These are phyloP conservation scores for Phainopepla nitens DNA, from an alignment of 2,113 vertebrate species.

Conservation along the genomic window DNA sequence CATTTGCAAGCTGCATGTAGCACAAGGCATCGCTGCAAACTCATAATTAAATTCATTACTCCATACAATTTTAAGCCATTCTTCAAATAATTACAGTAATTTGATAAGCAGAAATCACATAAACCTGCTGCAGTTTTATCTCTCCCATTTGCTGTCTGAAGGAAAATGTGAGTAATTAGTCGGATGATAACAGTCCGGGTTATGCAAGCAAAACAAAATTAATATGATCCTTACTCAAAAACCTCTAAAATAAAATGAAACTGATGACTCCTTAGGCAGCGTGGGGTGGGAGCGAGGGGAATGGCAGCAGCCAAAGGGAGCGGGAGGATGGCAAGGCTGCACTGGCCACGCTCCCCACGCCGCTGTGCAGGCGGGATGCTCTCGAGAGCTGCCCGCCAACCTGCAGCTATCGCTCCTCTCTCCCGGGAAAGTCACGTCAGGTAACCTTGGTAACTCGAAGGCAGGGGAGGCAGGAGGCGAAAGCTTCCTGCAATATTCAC, in stretches of 20 bases:
- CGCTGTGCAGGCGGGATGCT: not conserved
- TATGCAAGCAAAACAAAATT: conserved; percentile 69
- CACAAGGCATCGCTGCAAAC: conserved; percentile 50
- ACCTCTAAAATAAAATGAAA: not conserved
- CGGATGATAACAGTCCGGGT: conserved; percentile 55
- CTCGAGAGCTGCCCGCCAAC: not conserved
- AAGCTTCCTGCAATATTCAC: conserved; percentile 56
- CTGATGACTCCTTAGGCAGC: not conserved
- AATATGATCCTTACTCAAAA: conserved; percentile 49
- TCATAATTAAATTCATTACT: conserved; percentile 69
- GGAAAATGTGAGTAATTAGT: conserved; percentile 67
- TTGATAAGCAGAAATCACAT: conserved; percentile 69
- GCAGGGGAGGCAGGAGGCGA: not conserved
- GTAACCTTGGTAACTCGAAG: conserved; percentile 67
- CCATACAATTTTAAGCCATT: conserved; percentile 68
- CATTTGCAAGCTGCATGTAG: conserved; percentile 29
- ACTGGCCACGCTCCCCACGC: not conserved
- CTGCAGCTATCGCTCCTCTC: conserved; percentile 19
- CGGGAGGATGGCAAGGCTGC: fast-evolving
- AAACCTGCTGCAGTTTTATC: conserved; percentile 69
- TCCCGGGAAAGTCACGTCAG: conserved; percentile 18
- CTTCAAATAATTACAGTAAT: conserved; percentile 72
- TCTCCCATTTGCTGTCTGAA: conserved; percentile 66
- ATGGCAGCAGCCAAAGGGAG: not conserved
- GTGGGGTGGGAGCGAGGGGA: not conserved